Evolutionary conservation across 2,888 invertebrate species (phyloP).

Genomic region (Idaea dimidiata): DNA sequence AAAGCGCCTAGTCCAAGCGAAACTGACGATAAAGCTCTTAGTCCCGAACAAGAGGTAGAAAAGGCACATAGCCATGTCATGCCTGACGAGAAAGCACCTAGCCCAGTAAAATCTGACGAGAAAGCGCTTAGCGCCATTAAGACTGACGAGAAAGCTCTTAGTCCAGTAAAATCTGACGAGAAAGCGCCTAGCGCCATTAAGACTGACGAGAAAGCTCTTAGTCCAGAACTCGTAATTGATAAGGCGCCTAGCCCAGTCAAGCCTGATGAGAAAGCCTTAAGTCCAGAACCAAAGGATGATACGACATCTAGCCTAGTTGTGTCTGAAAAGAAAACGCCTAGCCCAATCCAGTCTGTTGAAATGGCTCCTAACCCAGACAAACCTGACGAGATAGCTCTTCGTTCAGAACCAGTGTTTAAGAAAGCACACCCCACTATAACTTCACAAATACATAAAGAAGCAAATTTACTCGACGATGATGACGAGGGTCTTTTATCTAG

Average conservation of each 20-base stretch:
- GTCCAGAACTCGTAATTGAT: background rate
- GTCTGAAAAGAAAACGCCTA: conserved; percentile 13
- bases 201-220: conserved; percentile 4
- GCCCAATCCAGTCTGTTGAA: conserved; percentile 13
- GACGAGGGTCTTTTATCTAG: conserved; percentile 1
- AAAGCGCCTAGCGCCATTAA: background rate
- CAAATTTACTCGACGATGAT: background rate
- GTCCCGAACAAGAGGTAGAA: no score
- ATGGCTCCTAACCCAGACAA: conserved; percentile 18
- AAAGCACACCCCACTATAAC: background rate
- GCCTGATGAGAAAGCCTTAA: conserved; percentile 9
- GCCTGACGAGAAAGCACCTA: conserved; percentile 10
- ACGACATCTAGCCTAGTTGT: no score
- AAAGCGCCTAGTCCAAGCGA: background rate
- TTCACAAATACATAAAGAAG: background rate
- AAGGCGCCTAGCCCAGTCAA: conserved; percentile 8
- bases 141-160: conserved; percentile 3
- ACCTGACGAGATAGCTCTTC: conserved; percentile 14
- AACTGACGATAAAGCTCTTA: conserved; percentile 5
- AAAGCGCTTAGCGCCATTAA: conserved; percentile 6
- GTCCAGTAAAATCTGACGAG: conserved; percentile 2
- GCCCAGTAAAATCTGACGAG: conserved; percentile 6
- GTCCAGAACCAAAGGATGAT: conserved; percentile 10
- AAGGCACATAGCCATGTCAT: background rate
- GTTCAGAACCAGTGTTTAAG: conserved; percentile 4